Evolutionary conservation across 2,113 vertebrate species (phyloP), one percentile per base, ranked within the genome.

Genomic region (Girardinichthys multiradiatus): DNA sequence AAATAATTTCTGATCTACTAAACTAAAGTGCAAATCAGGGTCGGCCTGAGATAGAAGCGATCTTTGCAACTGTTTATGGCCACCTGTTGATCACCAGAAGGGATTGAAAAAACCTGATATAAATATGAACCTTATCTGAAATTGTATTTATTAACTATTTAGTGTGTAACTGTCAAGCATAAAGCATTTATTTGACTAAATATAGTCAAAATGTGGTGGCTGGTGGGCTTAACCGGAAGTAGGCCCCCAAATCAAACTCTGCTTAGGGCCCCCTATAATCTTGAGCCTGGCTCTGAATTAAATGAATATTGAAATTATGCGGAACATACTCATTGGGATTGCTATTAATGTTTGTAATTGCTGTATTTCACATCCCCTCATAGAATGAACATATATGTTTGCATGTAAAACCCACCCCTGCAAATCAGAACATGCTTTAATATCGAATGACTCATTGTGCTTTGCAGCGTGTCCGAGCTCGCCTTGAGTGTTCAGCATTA

Each of bases 401-500:
- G 60, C 39, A 66, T 26, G 27, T 31, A 27, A 59, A 33, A 68
- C 0, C n/a, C 10, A 4, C 24, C 63, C 29, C 33, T 37, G 9
- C 26, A 19, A 75, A 68, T 69, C 31, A 68, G 45, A 33, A 67
- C 21, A 70, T 73, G 66, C 65, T 64, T 69, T 48, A 70, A 54
- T 60, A 68, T 67, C 19, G 57, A 84, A 71, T 87, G 67, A 77
- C 62, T 86, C 78, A 82, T 70, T 62, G 64, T 61, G 68, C 77
- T 82, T 82, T 74, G 74, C 19, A 82, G 77, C 70, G 74, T 82
- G 73, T 83, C 59, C 67, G 58, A 35, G 57, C 59, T 66, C n/a
- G 31, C 74, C 30, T 63, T 78, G 63, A 68, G 67, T 87, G 76
- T 70, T 79, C 73, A 83, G 74, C 88, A 65, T 83, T 90, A 84